These are phyloP conservation scores for Myotis davidii DNA, from an alignment of 2,113 vertebrate species.

Conservation along the genomic window DNA sequence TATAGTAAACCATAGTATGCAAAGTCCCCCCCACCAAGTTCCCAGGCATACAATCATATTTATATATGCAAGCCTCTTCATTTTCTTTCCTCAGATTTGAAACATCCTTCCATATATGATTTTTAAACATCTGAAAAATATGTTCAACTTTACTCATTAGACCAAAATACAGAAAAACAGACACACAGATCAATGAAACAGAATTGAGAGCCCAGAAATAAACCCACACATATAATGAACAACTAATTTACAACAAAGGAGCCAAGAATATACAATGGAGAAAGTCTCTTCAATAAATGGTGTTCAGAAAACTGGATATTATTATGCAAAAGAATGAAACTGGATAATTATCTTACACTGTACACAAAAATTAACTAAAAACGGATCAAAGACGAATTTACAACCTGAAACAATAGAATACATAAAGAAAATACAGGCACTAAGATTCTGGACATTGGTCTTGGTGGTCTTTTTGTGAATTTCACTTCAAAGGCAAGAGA, in stretches of 20 bases:
- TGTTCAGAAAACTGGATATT: not conserved
- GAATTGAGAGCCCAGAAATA: not conserved
- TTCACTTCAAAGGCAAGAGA: not conserved
- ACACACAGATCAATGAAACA: not conserved
- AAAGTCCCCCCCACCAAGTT: conserved; percentile 21
- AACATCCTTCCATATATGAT: not conserved
- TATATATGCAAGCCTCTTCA: not conserved
- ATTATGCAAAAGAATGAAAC: not conserved
- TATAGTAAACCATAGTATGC: not conserved
- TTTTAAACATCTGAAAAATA: conserved; percentile 49
- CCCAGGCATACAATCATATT: conserved; percentile 40
- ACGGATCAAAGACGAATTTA: not conserved
- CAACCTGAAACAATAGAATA: not conserved
- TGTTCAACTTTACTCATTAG: conserved; percentile 29
- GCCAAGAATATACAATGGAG: not conserved
- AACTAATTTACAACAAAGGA: not conserved
- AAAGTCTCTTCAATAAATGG: not conserved
- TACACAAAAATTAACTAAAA: not conserved
- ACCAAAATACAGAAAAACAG: not conserved
- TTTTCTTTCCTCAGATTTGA: not conserved
- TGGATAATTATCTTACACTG: not conserved
- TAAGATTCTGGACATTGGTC: not conserved
- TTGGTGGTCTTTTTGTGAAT: not conserved
- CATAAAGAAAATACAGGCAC: not conserved
- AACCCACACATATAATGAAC: not conserved